Base-by-base conservation (phyloP, 2,797 vertebrate species). In the Psittacula derbiana region DNA sequence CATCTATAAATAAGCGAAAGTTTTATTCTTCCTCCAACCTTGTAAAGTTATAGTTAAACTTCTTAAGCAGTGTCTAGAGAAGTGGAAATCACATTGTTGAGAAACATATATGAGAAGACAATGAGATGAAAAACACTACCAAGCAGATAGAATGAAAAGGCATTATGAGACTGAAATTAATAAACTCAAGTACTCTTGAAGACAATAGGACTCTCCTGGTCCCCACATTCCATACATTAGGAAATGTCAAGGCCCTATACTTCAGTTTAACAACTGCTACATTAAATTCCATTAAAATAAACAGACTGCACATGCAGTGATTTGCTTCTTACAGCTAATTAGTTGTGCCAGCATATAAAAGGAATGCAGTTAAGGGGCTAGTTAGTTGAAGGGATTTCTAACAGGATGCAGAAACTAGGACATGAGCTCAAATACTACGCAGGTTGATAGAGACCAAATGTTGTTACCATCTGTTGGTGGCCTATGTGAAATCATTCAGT, bases 371-470 rank as follows among this genome's bases (percentile, higher is more conserved):
- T 80, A 92, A 79, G 38, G 33, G 36, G n/a, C 19, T 60, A 52
- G 49, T 73, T 88, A 86, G 76, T 44, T 30, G n/a, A 94, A 86
- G 50, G 71, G 55, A 67, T 93, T 91, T 85, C 67, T 88, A 65
- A 85, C 65, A 93, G 94, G 83, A 96, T 82, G 71, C 16, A 84
- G 49, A 91, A 93, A 94, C 65, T 90, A 92, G 95, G 88, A 94
- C 75, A 74, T 80, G 28, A 90, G 24, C 88, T 95, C 73, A 80
- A 88, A 73, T 84, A 81, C 80, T 75, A 85, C 14, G 12, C 84
- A 91, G 79, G 73, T 90, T 24, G 27, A 92, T 53, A 75, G 61
- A 90, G 87, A 97, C 79, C 91, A 97, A 97, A 96, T 94, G 88
- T 88, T 88, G 85, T 27, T 80, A 86, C 93, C 94, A 96, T 96